Evolutionary conservation across 2,797 vertebrate species (phyloP).

Genomic region (Holocentrus rufus): DNA sequence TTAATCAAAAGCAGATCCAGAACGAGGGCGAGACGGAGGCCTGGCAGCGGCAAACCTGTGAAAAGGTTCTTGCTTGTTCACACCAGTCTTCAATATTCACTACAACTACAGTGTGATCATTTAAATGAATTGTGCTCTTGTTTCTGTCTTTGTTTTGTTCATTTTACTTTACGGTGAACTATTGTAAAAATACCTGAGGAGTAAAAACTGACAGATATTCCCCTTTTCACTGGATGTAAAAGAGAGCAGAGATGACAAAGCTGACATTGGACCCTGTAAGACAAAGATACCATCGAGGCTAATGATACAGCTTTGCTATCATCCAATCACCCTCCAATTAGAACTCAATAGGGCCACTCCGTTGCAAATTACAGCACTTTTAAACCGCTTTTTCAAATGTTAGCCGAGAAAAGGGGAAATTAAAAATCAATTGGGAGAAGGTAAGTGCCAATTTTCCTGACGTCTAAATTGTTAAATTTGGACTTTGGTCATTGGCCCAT

Average conservation of each 20-base stretch:
- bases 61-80: constrained; percentile 35
- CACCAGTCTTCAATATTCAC: constrained; percentile 30
- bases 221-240: constrained; percentile 33
- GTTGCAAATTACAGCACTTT: constrained; percentile 65
- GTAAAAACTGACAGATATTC: not conserved
- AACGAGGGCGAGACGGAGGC: constrained; percentile 30
- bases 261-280: constrained; percentile 56
- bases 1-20: constrained; percentile 70
- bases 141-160: not conserved
- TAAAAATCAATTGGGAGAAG: constrained; percentile 76
- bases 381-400: constrained; percentile 72
- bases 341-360: constrained; percentile 57
- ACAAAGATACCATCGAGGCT: constrained; percentile 60
- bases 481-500: constrained; percentile 80
- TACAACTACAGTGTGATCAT: constrained; percentile 19
- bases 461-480: constrained; percentile 82
- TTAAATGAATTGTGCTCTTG: constrained; percentile 27
- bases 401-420: constrained; percentile 70
- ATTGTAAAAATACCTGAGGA: not conserved
- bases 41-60: constrained; percentile 36
- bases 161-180: not conserved
- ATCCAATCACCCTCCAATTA: constrained; percentile 65
- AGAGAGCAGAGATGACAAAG: constrained; percentile 46
- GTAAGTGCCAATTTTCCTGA: constrained; percentile 79
- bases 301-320: constrained; percentile 63